A percentile compares a stretch with the other conserved stretches of the same genome.
Conservation (phyloP, 2,113 vertebrate genomes). For the Myrmecobius fasciatus region DNA sequence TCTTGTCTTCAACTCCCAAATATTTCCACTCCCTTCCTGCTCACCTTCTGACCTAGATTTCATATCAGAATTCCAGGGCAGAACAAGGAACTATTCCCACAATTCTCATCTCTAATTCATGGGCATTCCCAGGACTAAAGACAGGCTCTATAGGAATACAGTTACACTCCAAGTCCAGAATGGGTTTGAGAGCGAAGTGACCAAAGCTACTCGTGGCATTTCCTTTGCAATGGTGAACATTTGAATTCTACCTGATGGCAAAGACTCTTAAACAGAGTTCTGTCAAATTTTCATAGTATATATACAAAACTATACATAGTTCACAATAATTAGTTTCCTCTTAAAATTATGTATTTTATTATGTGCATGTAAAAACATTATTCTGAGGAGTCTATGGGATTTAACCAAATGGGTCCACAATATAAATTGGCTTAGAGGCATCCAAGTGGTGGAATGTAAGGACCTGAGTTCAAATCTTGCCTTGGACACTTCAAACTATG, state of each 20-base stretch:
- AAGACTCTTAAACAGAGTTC: neutral
- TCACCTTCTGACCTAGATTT: neutral
- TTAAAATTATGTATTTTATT: neutral
- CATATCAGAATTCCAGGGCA: neutral
- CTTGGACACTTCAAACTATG: neutral
- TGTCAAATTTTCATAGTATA: neutral
- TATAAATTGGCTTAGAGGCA: neutral
- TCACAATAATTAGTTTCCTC: neutral
- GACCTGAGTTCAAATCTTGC: neutral
- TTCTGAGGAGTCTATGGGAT: neutral
- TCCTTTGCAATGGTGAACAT: neutral
- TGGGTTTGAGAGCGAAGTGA: neutral
- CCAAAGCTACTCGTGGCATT: neutral
- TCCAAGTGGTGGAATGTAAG: neutral
- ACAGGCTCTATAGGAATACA: neutral
- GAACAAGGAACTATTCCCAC: neutral
- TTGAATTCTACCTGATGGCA: neutral
- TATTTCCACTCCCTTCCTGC: neutral
- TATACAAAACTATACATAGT: neutral
- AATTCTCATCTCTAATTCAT: neutral
- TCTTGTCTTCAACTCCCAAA: neutral
- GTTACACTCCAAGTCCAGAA: neutral
- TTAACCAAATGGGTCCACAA: neutral
- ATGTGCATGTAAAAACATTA: neutral
- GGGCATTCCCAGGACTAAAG: neutral